Evolutionary conservation across 2,113 vertebrate genomes (phyloP), one percentile per base, ranked within the genome.

Genomic region (Choloepus hoffmanni): DNA sequence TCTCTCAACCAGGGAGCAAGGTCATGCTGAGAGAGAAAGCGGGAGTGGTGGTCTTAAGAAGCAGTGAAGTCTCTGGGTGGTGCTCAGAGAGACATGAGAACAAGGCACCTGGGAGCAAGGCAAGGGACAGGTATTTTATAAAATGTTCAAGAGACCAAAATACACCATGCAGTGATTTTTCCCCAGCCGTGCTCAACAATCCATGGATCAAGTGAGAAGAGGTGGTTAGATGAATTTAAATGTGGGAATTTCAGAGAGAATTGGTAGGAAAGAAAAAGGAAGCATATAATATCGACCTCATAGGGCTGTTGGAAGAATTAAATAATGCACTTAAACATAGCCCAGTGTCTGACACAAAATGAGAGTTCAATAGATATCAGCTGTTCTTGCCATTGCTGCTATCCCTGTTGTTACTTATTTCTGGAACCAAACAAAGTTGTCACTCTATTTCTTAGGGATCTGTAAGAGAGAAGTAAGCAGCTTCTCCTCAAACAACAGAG

Each of bases 401-500:
- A 68, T 33, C 7, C 13, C 77, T 83, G 1, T 50, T 67, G 67
- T n/a, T 89, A 76, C 48, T 60, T 58, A 89, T 78, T 90, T 95
- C 40, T 94, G 43, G 65, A 96, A 76, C 8, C 73, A 65, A 73
- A 26, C 11, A 14, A 91, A 89, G 77, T 40, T 58, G 89, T 77
- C 36, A 58, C n/a, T 50, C 83, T 83, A 68, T 85, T 92, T 92
- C 93, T 74, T 78, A 50, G 60, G 26, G 58, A 45, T 24, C 45
- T 45, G 5, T 24, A 85, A 79, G 85, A 83, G 23, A 63, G 65
- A 83, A 95, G 86, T 53, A 91, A 97, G 89, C 53, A 85, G 67
- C 73, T 85, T 79, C 60, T 81, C 7, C 6, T 81, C 70, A 73
- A 40, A 89, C 90, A 96, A 70, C 65, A 92, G 40, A 85, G 73